Base-by-base conservation (phyloP, 2,888 invertebrate species). In the Sepiola atlantica region DNA sequence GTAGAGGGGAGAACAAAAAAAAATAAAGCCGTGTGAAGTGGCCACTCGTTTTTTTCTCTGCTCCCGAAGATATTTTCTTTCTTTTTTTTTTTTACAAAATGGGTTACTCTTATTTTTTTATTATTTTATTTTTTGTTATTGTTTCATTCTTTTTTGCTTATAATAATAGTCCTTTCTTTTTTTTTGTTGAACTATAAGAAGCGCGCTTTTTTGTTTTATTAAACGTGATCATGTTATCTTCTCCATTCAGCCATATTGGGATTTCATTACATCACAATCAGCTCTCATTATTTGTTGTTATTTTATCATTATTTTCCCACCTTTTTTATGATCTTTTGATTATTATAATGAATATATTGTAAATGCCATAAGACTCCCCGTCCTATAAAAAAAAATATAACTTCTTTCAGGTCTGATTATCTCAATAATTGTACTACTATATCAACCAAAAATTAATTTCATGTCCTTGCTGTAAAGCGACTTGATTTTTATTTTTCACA, bases 11-110 rank as follows among this genome's bases (percentile, higher is more conserved):
- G 45, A 45, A 8, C 12, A 16, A n/a, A 21, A 61, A 77, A 77
- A 77, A 77, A 18, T 77, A 77, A 77, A n/a, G 77, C 77, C n/a
- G 77, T 77, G 77, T 77, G n/a, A 77, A 77, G 77, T 77, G 77
- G 77, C n/a, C 16, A 77, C 77, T 77, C 77, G 16, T 77, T 77
- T n/a, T 18, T 14, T 77, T 77, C 16, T 77, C n/a, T 32, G 12
- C n/a, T n/a, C 77, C 77, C 32, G n/a, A 77, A 77, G 77, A 77
- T 77, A 77, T 77, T 77, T 77, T 14, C 61, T 24, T 28, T 32
- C n/a, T 77, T n/a, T 77, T n/a, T 14, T 77, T 77, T n/a, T 77
- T 77, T 32, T 77, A 21, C 77, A 45, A 45, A 2, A 45, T 45
- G 2, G 45, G 2, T 45, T 8, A 45, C 2, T 45, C 45, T 45